Percentiles rank a stretch among this genome's conserved stretches.
Conservation (phyloP, 37 sponge, comb jelly and placozoan genomes). For the Trichoplax adhaerens region DNA sequence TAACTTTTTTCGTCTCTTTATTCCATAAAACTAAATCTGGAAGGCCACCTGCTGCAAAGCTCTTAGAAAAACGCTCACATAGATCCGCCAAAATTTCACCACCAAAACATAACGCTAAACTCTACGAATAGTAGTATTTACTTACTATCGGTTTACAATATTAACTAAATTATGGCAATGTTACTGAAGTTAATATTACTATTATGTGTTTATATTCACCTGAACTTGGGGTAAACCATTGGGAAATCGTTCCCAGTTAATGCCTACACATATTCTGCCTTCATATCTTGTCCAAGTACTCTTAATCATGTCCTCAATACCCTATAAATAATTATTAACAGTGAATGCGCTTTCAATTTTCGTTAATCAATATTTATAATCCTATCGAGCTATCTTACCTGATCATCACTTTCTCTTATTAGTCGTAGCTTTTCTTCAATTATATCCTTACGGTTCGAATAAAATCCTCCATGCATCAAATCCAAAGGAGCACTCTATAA, state of each 20-base stretch:
- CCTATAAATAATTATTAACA: conserved; percentile 11
- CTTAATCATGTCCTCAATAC: conserved; percentile 9
- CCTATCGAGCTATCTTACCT: conserved; percentile 17
- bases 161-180: too few species aligned
- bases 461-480: conserved; percentile 28
- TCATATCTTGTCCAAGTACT: conserved; percentile 20
- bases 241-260: conserved; percentile 44
- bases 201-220: too few species aligned
- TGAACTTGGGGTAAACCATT: not conserved
- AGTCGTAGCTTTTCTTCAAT: conserved; percentile 32
- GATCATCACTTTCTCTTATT: conserved; percentile 12
- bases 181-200: too few species aligned
- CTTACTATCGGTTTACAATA: too few species aligned
- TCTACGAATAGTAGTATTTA: conserved; percentile 7
- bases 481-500: conserved; percentile 47
- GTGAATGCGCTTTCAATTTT: too few species aligned
- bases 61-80: conserved; percentile 17
- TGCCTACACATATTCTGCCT: conserved; percentile 29
- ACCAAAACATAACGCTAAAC: conserved; percentile 33
- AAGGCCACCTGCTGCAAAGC: conserved; percentile 31
- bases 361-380: too few species aligned
- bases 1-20: conserved; percentile 12
- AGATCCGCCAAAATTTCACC: conserved; percentile 19
- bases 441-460: conserved; percentile 20
- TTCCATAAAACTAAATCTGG: conserved; percentile 66